Conservation (phyloP, 2,113 vertebrate genomes). For the Phasianus colchicus region DNA sequence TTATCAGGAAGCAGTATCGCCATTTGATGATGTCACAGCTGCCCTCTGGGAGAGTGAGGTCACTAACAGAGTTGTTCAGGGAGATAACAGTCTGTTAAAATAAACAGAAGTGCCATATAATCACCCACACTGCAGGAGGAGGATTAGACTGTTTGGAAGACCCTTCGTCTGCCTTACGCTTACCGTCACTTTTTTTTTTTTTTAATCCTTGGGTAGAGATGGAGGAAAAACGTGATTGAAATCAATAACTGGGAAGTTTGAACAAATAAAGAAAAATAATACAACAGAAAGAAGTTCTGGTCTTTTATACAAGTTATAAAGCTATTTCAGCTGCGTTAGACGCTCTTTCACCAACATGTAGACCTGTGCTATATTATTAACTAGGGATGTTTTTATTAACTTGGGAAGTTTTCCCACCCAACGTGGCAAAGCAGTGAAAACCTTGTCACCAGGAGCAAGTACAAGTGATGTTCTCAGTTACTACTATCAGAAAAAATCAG, state of each 20-base stretch:
- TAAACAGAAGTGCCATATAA: conserved; percentile 80
- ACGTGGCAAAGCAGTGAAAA: not conserved
- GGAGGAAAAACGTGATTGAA: not conserved
- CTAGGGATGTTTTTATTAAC: too few relatives aligned
- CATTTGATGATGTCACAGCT: conserved; percentile 79
- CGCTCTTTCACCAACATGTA: accelerated
- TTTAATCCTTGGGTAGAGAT: not conserved
- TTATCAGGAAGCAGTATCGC: conserved; percentile 67
- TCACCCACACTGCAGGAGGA: conserved; percentile 71
- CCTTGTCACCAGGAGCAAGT: not conserved
- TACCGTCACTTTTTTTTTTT: not conserved
- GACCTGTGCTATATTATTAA: accelerated
- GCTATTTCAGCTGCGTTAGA: too few relatives aligned
- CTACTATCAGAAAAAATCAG: not conserved
- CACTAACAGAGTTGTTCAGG: conserved; percentile 73
- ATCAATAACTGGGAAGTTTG: not conserved
- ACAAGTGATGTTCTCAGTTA: accelerated
- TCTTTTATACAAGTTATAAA: not conserved
- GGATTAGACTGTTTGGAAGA: conserved; percentile 60
- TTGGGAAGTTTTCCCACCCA: not conserved
- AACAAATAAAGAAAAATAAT: not conserved
- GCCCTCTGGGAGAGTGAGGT: conserved; percentile 76
- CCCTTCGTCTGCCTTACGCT: conserved; percentile 50
- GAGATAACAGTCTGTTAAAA: conserved; percentile 82
- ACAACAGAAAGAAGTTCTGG: not conserved